Evolutionary conservation across 2,113 vertebrate species (phyloP), one percentile per base, ranked within the genome.

Genomic region (Microtus richardsoni): DNA sequence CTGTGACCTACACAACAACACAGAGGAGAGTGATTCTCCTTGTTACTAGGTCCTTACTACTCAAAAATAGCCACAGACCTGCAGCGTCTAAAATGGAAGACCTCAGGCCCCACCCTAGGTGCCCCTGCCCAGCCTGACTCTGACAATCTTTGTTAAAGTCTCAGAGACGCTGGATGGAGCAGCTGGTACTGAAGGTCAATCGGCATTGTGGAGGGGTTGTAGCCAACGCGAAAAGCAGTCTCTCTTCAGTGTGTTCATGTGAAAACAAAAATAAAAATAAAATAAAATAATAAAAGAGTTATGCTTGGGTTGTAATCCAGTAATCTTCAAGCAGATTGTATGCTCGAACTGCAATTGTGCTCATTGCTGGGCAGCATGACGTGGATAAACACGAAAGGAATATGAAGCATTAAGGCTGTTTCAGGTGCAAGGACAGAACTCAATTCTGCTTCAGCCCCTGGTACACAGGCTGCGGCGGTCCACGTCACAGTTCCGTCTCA

Each of bases 401-500:
- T 78, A 39, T 47, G 70, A 89, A 66, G 87, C 30, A 84, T 6
- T 66, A 66, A 85, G 28, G 13, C 60, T 85, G 36, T 11, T 49
- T 68, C 24, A 96, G 96, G 96, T 97, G 88, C 87, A 91, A 70
- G 58, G 73, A 88, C 74, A 9, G 58, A 84, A 89, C 80, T 44
- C 39, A 82, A 79, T 75, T 89, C 68, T 60, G 78, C 94, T 92
- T 96, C 86, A 87, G 30, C 54, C 66, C 62, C 19, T 16, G 73
- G 78, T 92, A 64, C 52, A 73, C 88, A 97, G 96, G 88, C 95
- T 84, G 90, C 83, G 33, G 80, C 84, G n/a, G 80, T 80, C 70
- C 87, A 71, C n/a, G 92, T 95, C 95, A 97, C 88, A 95, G 97
- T 96, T 78, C 96, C 78, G 96, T 88, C 96, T 96, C 95, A 92